These are phyloP conservation scores for Thalassophryne amazonica DNA, from an alignment of 2,797 vertebrate species.

Conservation along the genomic window DNA sequence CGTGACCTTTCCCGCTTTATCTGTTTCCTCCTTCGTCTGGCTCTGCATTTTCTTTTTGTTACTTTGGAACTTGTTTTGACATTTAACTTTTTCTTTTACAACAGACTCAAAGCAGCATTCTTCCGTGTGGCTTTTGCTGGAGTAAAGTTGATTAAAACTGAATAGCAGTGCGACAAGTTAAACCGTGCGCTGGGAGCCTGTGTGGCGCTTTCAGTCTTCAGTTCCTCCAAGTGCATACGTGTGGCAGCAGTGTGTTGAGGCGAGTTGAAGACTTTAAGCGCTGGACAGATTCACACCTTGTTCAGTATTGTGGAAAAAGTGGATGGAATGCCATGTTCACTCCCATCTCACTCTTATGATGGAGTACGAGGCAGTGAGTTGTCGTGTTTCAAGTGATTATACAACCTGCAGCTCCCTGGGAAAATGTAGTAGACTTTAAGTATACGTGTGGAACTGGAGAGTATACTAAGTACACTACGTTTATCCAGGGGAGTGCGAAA, in stretches of 20 bases:
- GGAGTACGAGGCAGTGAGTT: not conserved
- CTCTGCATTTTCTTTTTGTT: conserved; percentile 6
- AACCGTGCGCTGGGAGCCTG: conserved; percentile 51
- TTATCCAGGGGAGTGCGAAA: conserved; percentile 68
- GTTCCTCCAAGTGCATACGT: conserved; percentile 85
- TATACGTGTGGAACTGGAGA: conserved; percentile 72
- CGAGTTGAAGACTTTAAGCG: conserved; percentile 87
- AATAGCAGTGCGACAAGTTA: conserved; percentile 2
- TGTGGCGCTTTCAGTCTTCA: conserved; percentile 87
- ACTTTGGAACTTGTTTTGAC: conserved; percentile 28
- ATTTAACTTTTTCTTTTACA: conserved; percentile 34
- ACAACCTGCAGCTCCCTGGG: conserved; percentile 60
- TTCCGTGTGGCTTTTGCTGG: not conserved
- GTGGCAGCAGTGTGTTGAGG: conserved; percentile 82
- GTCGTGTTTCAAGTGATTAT: not conserved
- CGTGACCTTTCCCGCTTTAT: conserved; percentile 55
- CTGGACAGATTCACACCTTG: conserved; percentile 75
- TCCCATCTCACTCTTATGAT: not conserved
- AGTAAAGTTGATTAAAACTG: not conserved
- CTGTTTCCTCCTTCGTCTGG: conserved; percentile 2
- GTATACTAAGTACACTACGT: conserved; percentile 85
- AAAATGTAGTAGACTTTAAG: conserved; percentile 82
- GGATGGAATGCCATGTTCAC: too few relatives aligned
- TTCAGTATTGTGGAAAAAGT: too few relatives aligned
- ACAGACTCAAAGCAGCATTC: not conserved